Evolutionary conservation across 2,797 vertebrate species (phyloP), one percentile per base, ranked within the genome.

Genomic region (Amniataba percoides): DNA sequence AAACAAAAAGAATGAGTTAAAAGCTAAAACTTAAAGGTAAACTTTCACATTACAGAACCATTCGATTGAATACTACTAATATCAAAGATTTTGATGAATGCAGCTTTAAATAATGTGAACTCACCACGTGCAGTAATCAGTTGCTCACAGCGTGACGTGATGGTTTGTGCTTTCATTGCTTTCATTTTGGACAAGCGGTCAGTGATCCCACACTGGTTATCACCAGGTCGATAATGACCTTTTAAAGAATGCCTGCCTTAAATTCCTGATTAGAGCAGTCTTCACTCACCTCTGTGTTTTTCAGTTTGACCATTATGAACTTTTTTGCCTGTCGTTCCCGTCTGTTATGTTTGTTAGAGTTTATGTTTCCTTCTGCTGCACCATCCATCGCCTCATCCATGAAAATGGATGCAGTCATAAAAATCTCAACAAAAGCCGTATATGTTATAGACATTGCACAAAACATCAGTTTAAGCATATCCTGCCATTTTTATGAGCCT

Each of bases 151-250:
- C 51, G 1, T 25, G 15, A 45, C 2, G 0, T 58, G 1, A 65
- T 40, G 27, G 61, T 42, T 59, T 51, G 1, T 8, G 23, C 7
- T 48, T 23, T 55, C 34, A 16, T 15, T 73, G 8, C n/a, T 59
- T 62, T 12, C 13, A 2, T 46, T 69, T 36, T 63, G 10, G 31
- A 72, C 5, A 43, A 19, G 4, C 12, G 16, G 14, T 58, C 42
- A 42, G 7, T 55, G 53, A 78, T 53, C 39, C 39, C 15, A 57
- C 21, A 3, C 67, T 39, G 11, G 14, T 36, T 55, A 67, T 76
- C 46, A 70, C 66, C 46, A 43, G 64, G 74, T 67, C 10, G 59
- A 72, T 78, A 80, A 83, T 76, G 51, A 78, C 56, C 73, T 69
- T 77, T 81, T 69, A 21, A 71, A 80, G 21, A 81, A 87, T 71